phyloP scores from a whole-genome alignment of 2,797 vertebrate genomes.

The Tokudaia muenninki region DNA sequence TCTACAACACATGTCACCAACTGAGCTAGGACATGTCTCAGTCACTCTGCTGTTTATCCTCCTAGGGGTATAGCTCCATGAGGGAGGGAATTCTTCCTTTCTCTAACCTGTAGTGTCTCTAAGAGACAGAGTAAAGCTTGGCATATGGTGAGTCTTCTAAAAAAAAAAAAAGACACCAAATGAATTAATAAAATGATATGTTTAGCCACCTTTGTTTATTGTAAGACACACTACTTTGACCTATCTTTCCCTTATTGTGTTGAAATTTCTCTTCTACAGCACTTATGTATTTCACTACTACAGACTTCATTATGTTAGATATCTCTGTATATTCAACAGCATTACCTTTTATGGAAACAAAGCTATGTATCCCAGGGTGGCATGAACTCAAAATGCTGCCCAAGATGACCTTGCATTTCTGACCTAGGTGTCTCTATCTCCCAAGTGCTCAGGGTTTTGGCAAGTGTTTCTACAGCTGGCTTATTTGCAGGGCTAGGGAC shows the following conservation, averaged over 20 bases:
- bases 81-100: not conserved
- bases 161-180: not conserved
- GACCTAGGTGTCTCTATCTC: not conserved
- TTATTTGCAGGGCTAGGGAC: not conserved
- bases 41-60: not conserved
- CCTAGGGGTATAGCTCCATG: not conserved
- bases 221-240: not conserved
- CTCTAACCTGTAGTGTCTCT: not conserved
- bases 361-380: not conserved
- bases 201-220: not conserved
- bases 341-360: not conserved
- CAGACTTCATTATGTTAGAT: not conserved
- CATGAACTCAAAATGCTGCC: not conserved
- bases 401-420: not conserved
- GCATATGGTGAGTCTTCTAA: not conserved
- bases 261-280: not conserved
- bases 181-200: slow-evolving; percentile 27
- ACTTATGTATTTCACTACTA: not conserved
- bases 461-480: not conserved
- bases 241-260: not conserved
- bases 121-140: not conserved
- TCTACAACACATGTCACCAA: not conserved
- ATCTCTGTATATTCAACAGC: not conserved
- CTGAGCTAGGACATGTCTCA: not conserved
- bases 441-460: not conserved